Percentiles rank a stretch among this genome's conserved stretches.
These are phyloP conservation scores for Mobula hypostoma DNA, from an alignment of 2,113 vertebrate genomes.

Conservation along the genomic window DNA sequence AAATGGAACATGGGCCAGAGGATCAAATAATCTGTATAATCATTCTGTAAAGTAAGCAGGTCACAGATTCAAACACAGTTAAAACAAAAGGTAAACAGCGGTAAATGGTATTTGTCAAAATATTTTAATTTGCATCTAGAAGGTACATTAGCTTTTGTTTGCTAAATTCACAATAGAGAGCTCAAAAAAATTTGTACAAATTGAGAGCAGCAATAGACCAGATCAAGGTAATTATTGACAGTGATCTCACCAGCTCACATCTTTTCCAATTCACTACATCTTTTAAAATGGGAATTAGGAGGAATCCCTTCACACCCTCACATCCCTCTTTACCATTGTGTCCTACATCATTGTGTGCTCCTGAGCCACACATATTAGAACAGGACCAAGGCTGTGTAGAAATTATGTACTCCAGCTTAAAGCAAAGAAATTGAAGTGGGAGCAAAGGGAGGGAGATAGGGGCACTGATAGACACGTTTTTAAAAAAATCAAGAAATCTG, in stretches of 20 bases:
- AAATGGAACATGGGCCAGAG: no score
- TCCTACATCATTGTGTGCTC: neutral
- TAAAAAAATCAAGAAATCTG: neutral
- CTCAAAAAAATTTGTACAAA: slow-evolving; percentile 32
- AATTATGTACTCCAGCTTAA: neutral
- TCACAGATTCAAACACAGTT: neutral
- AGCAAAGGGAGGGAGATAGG: neutral
- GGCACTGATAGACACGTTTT: no score
- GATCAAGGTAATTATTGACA: slow-evolving; percentile 22
- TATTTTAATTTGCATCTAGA: slow-evolving; percentile 36
- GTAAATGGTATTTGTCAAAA: slow-evolving; percentile 32
- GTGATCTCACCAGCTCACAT: neutral
- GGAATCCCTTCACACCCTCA: neutral
- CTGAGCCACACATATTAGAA: neutral
- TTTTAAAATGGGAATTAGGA: neutral
- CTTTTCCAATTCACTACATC: neutral
- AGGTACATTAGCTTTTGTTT: slow-evolving; percentile 34
- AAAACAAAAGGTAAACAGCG: neutral
- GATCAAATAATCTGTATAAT: no score
- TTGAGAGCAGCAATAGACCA: slow-evolving; percentile 26
- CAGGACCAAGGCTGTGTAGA: neutral
- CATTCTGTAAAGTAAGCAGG: no score
- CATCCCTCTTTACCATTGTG: neutral
- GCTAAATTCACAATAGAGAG: slow-evolving; percentile 35
- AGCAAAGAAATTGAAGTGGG: neutral